Evolutionary conservation across 2,113 vertebrate genomes (phyloP), one percentile per base, ranked within the genome.

Genomic region (Octodon degus): DNA sequence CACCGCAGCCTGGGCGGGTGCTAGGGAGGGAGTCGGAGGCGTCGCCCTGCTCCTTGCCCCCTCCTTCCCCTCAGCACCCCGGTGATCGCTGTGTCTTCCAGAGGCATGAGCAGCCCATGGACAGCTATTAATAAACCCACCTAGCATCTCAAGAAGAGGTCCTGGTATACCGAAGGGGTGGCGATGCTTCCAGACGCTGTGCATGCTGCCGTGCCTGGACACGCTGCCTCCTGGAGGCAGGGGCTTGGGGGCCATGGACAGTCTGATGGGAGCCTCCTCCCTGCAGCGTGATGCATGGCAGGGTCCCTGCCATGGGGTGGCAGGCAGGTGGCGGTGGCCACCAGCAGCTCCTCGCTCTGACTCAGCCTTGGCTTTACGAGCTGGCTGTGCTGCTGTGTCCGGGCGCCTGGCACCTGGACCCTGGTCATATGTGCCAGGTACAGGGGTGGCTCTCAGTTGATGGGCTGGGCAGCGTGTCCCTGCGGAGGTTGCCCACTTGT

Each of bases 111-210:
- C 98, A 98, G 97, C 92, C 98, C 77, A 10, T 98, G 98, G 98
- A 98, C 98, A 97, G 97, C 98, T 98, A 97, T 98, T 98, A 98
- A 98, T 98, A 98, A 98, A 97, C 94, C 97, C 80, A 95, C 55
- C 30, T 97, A 96, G 98, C 97, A 97, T 97, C 95, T 95, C 95
- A 9, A 74, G 98, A 97, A 97, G 93, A 98, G 97, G 97, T 79
- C 96, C 94, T 94, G 98, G 98, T 97, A 86, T 92, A 97, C 97
- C 97, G 98, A 98, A 96, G 92, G 96, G 97, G 98, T 98, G 87
- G 95, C 96, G 91, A 93, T 95, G 96, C 97, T 97, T 94, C 98
- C 94, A 2, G 97, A 97, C 84, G 11, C 89, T 96, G 94, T 11
- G 58, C 93, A 92, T 30, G 95, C 95, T 67, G 1, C 43, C 55